These are phyloP conservation scores for Enteromius anoplus DNA, from an alignment of 2,797 vertebrate species.

Conservation along the genomic window DNA sequence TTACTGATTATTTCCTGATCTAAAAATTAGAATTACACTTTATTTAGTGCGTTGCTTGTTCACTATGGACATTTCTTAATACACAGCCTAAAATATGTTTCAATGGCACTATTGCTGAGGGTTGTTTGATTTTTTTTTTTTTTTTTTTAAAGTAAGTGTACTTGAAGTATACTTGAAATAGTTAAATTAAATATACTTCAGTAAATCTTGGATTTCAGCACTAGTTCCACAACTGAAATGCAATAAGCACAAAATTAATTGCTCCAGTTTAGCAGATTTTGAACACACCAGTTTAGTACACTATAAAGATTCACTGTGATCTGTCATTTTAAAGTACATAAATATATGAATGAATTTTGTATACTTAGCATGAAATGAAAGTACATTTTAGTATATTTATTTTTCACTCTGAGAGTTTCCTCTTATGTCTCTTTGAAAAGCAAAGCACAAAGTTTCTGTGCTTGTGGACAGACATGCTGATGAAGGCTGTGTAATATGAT, in stretches of 20 bases:
- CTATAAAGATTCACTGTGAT: no score
- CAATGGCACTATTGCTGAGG: no score
- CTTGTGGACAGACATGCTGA: background rate
- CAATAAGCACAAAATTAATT: no score
- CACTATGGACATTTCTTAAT: no score
- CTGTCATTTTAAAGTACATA: background rate
- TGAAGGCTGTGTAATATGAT: constrained; percentile 5
- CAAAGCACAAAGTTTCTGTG: background rate
- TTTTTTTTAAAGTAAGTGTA: no score
- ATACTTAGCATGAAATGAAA: background rate
- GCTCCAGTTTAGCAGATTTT: background rate
- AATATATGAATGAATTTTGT: background rate
- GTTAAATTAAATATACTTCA: background rate
- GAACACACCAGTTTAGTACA: background rate
- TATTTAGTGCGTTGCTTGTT: no score
- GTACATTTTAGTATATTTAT: background rate
- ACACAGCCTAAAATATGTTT: no score
- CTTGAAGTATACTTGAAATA: background rate
- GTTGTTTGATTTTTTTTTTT: no score
- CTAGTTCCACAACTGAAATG: background rate
- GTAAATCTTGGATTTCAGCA: background rate
- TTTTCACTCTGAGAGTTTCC: background rate
- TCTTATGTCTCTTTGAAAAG: background rate
- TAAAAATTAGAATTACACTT: no score
- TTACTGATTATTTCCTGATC: no score